Evolutionary conservation across 2,888 invertebrate genomes (phyloP), one percentile per base, ranked within the genome.

Genomic region (Sarcophaga subvicina): DNA sequence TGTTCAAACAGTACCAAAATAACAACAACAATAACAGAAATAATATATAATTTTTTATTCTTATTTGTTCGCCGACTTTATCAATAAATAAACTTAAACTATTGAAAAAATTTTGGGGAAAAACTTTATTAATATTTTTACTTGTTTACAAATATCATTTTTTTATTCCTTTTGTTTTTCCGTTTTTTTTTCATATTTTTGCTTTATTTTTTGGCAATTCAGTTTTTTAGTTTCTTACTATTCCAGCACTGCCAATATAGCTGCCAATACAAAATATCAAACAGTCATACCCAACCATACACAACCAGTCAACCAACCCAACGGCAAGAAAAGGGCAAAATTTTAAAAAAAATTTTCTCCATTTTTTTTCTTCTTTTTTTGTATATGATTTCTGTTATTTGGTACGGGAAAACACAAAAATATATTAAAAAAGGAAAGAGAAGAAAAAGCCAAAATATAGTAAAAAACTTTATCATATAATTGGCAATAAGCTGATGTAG

Each of bases 61-160:
- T 64, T 67, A 62, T 63, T 27, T 63, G 22, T 70, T 59, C 2
- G 37, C 25, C 27, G 75, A 79, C 79, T 83, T 86, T 86, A 76
- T 72, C 80, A 86, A 83, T 86, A 86, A 86, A 86, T 82, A 82
- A 77, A 85, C 81, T 85, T 62, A 78, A 85, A 77, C 66, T 83
- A 86, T 80, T 80, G 76, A 79, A 86, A 76, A 71, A 67, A 79
- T 76, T 76, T 72, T 67, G 59, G 66, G 66, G 14, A 37, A 83
- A 86, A 86, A 86, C 79, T 86, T 86, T 86, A 80, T 86, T 86
- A 86, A 83, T 86, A 86, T 80, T 83, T 79, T 67, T 72, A 49
- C 86, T 83, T 86, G 86, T 86, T 86, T 83, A 83, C 86, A 80
- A 83, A 82, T 80, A 83, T 66, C 49, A 63, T 77, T 76, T 85